Base-by-base conservation (phyloP, 2,888 invertebrate genomes). In the Zeuzera pyrina region DNA sequence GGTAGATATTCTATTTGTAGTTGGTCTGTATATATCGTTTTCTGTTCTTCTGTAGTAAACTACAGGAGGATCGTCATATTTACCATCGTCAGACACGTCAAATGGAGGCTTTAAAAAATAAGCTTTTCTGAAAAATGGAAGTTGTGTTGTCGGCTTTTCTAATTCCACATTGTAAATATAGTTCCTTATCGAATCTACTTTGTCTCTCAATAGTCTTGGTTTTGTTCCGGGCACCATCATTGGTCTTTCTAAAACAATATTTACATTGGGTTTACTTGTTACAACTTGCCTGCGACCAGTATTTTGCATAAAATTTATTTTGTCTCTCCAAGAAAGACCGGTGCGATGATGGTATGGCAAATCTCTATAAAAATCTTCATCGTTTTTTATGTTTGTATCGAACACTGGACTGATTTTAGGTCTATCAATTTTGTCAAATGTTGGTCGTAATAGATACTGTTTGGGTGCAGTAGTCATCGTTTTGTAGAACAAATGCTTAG, bases 131-230 rank as follows among this genome's bases (percentile, higher is more conserved):
- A n/a, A 13, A 25, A 36, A 14, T 12, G 33, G n/a, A n/a, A n/a
- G 1, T n/a, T 29, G 14, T 31, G 22, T 42, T 2, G 49, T 44
- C 6, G 41, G 14, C 29, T 36, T 41, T 1, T 31, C 32, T 2
- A 36, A 38, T 10, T 56, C 52, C 6, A 30, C 35, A 12, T 53
- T 50, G 7, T 48, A 48, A 12, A 70, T 39, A 33, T 53, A 56
- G 16, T 12, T 12, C 12, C 57, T 49, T 3, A 65, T 47, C 5
- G 54, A 53, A 36, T 68, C 49, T 2, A 55, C 52, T 39, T 52
- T 52, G 21, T 63, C 59, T 41, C 57, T 53, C 3, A 64, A 34
- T 23, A 52, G 43, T 13, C 45, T 55, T 0, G 63, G 60, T 27
- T 56, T 57, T 2, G 33, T 37, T 8, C 45, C 36, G 2, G 40